Percentiles rank a stretch among this genome's conserved stretches.
phyloP scores from a whole-genome alignment of 2,797 vertebrate genomes.

The Lateolabrax maculatus region DNA sequence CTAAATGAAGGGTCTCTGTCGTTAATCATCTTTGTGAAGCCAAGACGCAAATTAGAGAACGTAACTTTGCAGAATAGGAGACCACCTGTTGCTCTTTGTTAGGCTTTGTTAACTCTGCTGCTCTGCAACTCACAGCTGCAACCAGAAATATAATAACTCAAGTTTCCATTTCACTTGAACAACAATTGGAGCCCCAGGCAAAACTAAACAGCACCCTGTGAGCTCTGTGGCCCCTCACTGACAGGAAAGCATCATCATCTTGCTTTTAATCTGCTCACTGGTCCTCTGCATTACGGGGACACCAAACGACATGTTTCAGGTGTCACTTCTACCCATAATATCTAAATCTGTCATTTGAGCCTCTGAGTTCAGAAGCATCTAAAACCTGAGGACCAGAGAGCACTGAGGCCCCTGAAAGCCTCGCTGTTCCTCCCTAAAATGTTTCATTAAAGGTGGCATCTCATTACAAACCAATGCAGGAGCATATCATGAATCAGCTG shows the following conservation, averaged over 20 bases:
- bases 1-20: not conserved
- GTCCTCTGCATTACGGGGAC: not conserved
- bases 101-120: not conserved
- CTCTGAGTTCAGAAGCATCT: not conserved
- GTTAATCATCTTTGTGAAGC: not conserved
- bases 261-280: not conserved
- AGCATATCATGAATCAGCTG: not conserved
- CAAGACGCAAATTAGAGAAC: not conserved
- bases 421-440: not conserved
- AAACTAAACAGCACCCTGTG: not conserved
- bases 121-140: not conserved
- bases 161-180: slow-evolving; percentile 7
- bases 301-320: not conserved
- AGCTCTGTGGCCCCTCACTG: not conserved
- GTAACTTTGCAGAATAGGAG: not conserved
- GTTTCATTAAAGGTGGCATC: not conserved
- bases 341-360: not conserved
- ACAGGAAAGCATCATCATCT: not conserved
- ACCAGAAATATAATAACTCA: not conserved
- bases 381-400: not conserved
- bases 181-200: not conserved
- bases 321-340: not conserved
- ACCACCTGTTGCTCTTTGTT: not conserved
- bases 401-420: not conserved
- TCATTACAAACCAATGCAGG: not conserved